These are phyloP conservation scores for Gymnocheta viridis DNA, from an alignment of 2,888 invertebrate species.

Conservation along the genomic window DNA sequence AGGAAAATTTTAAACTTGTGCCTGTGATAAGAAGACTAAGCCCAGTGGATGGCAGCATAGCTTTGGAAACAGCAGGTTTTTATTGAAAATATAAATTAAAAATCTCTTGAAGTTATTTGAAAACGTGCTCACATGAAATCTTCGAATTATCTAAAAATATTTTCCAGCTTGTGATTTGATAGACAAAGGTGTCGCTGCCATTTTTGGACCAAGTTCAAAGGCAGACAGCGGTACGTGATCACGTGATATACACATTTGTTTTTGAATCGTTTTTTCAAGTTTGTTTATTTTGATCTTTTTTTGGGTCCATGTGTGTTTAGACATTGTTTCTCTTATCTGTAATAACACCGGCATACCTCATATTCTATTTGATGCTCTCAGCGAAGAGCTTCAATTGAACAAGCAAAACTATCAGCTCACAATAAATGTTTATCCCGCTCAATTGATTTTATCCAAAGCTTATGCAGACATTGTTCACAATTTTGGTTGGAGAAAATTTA, in stretches of 20 bases:
- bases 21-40: conserved; percentile 76
- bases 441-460: conserved; percentile 86
- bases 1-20: conserved; percentile 77
- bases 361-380: conserved; percentile 84
- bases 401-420: conserved; percentile 83
- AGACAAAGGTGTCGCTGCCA: conserved; percentile 86
- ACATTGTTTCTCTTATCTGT: conserved; percentile 83
- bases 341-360: conserved; percentile 86
- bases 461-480: conserved; percentile 87
- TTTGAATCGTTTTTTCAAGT: conserved; percentile 9
- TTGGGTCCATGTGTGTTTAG: conserved; percentile 68
- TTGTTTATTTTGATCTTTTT: conserved; percentile 37
- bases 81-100: background rate
- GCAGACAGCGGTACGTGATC: conserved; percentile 78
- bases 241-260: conserved; percentile 14
- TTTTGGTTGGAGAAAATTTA: conserved; percentile 90
- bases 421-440: conserved; percentile 88
- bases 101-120: too few relatives aligned
- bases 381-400: conserved; percentile 79
- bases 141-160: background rate
- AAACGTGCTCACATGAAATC: background rate
- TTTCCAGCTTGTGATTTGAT: conserved; percentile 86
- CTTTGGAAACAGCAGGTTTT: conserved; percentile 77
- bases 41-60: conserved; percentile 75
- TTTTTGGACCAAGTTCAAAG: conserved; percentile 86